Evolutionary conservation across 2,113 vertebrate species (phyloP).

Genomic region (Chunga burmeisteri): DNA sequence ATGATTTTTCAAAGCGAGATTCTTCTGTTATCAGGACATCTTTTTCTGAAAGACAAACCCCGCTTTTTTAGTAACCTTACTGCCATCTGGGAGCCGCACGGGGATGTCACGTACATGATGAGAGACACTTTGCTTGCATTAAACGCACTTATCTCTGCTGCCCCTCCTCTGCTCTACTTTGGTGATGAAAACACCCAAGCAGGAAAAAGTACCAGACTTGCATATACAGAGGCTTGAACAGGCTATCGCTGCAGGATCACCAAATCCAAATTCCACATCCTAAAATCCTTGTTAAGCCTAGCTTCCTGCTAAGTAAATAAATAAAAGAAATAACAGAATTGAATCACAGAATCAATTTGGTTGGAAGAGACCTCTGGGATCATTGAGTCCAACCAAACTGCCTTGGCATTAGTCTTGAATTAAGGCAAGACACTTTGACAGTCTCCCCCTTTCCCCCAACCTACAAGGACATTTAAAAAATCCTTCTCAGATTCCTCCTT

Average conservation of each 20-base stretch:
- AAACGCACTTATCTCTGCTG: background rate
- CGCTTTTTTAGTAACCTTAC: background rate
- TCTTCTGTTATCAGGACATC: background rate
- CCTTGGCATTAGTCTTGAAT: background rate
- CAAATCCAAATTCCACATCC: background rate
- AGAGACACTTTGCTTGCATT: background rate
- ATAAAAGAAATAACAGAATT: background rate
- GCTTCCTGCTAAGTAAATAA: background rate
- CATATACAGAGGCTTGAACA: background rate
- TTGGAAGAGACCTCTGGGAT: too few species aligned
- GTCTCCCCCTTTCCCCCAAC: background rate
- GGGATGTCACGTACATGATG: background rate
- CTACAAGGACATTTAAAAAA: background rate
- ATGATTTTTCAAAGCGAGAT: constrained; percentile 6
- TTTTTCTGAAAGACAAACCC: background rate
- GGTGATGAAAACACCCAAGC: background rate
- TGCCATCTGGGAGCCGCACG: background rate
- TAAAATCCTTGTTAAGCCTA: background rate
- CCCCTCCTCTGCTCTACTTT: background rate
- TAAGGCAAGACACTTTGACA: background rate
- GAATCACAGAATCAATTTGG: too few species aligned
- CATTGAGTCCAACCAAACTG: background rate
- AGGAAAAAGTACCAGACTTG: background rate
- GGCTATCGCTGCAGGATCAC: background rate
- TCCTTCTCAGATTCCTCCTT: background rate